These are phyloP conservation scores for Coleophora flavipennella DNA, from an alignment of 2,888 invertebrate species.

Conservation along the genomic window DNA sequence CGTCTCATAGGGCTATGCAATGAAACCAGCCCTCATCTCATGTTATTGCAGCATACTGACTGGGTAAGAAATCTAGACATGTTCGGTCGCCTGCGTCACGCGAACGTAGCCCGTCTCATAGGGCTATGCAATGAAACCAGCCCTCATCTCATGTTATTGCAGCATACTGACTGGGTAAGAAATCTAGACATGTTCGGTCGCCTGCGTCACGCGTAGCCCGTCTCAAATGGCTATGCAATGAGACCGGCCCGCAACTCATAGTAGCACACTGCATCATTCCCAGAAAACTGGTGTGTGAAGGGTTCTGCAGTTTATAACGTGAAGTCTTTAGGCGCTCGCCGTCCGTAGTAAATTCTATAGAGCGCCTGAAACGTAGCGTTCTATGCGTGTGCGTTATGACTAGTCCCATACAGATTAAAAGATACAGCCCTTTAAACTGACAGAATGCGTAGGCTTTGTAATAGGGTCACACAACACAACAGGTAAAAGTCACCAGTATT, in stretches of 20 bases:
- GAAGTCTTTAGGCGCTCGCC: no score
- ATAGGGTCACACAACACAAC: no score
- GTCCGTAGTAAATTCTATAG: no score
- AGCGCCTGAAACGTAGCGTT: no score
- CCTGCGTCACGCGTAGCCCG: slow-evolving; percentile 87
- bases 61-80: slow-evolving; percentile 92
- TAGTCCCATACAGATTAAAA: no score
- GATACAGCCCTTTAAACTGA: no score
- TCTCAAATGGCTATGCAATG: slow-evolving; percentile 85
- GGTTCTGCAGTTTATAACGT: no score
- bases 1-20: slow-evolving; percentile 86
- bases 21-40: slow-evolving; percentile 88
- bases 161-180: slow-evolving; percentile 93
- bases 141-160: slow-evolving; percentile 90
- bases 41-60: slow-evolving; percentile 93
- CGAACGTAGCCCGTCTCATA: slow-evolving; percentile 82
- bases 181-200: slow-evolving; percentile 89
- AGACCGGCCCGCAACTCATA: slow-evolving; percentile 90
- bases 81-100: slow-evolving; percentile 86
- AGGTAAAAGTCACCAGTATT: no score
- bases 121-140: slow-evolving; percentile 88
- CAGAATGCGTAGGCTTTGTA: no score
- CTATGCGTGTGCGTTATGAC: no score
- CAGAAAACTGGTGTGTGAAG: no score
- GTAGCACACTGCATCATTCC: slow-evolving; percentile 93